Percentiles rank a stretch among this genome's conserved stretches.
phyloP scores from a whole-genome alignment of 2,888 invertebrate genomes.

The Apoda limacodes region DNA sequence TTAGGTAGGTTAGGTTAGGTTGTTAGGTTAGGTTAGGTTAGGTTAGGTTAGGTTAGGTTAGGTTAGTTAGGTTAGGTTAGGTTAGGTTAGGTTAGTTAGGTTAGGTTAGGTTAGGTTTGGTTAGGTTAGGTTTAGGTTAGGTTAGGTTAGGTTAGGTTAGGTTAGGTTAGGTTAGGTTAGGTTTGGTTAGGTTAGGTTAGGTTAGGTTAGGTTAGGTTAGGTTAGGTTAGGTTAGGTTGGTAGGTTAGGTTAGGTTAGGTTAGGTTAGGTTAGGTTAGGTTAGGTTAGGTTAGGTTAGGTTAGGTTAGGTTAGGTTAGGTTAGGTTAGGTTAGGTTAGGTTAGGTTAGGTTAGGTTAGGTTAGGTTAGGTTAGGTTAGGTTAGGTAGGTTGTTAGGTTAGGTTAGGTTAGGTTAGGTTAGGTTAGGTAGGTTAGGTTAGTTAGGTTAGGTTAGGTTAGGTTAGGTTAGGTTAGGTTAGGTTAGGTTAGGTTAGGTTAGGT shows the following conservation, averaged over 20 bases:
- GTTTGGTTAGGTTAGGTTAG: constrained; percentile 16
- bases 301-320: constrained; percentile 19
- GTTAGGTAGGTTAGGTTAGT: too few relatives aligned
- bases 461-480: constrained; percentile 19
- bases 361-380: constrained; percentile 20
- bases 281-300: constrained; percentile 17
- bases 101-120: constrained; percentile 14
- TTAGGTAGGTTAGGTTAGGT: too few relatives aligned
- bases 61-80: too few relatives aligned
- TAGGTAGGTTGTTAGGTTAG: constrained; percentile 19
- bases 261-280: constrained; percentile 17
- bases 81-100: too few relatives aligned
- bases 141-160: constrained; percentile 12
- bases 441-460: constrained; percentile 20
- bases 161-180: constrained; percentile 13
- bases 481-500: constrained; percentile 19
- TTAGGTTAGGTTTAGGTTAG: too few relatives aligned
- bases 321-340: constrained; percentile 20
- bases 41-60: constrained; percentile 13
- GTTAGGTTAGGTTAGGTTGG: too few relatives aligned
- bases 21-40: constrained; percentile 19
- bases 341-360: constrained; percentile 21
- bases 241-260: constrained; percentile 17
- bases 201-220: constrained; percentile 16
- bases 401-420: constrained; percentile 22